phyloP scores from a whole-genome alignment of 1,140 invertebrate genomes.

The Penaeus indicus region DNA sequence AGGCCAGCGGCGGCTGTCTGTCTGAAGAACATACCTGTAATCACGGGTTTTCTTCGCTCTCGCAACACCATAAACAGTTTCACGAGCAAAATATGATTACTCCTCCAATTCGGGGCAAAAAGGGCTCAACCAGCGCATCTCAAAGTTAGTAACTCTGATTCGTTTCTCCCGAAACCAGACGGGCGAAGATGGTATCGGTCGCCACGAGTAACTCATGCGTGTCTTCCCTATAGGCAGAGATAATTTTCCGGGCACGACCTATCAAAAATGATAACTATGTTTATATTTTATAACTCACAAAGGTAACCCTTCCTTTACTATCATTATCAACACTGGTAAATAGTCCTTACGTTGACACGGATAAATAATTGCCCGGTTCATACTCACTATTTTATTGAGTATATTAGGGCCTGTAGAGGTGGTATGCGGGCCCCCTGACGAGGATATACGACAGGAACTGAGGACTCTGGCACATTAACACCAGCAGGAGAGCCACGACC shows the following conservation, averaged over 20 bases:
- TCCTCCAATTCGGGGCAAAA: constrained; percentile 47
- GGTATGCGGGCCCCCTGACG: not conserved
- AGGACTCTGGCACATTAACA: not conserved
- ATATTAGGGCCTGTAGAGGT: constrained; percentile 20
- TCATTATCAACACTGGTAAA: constrained; percentile 64
- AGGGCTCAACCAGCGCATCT: constrained; percentile 44
- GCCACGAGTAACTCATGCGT: constrained; percentile 32
- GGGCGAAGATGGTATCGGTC: constrained; percentile 54
- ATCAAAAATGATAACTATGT: constrained; percentile 66
- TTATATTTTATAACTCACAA: constrained; percentile 65
- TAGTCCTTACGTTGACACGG: constrained; percentile 61
- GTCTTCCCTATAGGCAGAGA: constrained; percentile 48
- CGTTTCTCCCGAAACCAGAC: constrained; percentile 45
- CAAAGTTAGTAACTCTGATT: constrained; percentile 36
- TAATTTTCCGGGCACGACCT: constrained; percentile 65
- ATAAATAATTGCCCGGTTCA: constrained; percentile 57
- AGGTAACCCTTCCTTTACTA: constrained; percentile 63
- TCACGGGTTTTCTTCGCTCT: constrained; percentile 65
- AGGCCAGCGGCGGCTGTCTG: constrained; percentile 62
- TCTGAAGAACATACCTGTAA: constrained; percentile 62
- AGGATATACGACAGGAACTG: constrained; percentile 6
- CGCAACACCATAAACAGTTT: constrained; percentile 66
- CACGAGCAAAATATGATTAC: constrained; percentile 66
- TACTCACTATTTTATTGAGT: constrained; percentile 49
- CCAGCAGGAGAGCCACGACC: too few species aligned